Evolutionary conservation across 2,113 vertebrate species (phyloP).

Genomic region (Thalassarche chlororhynchos): DNA sequence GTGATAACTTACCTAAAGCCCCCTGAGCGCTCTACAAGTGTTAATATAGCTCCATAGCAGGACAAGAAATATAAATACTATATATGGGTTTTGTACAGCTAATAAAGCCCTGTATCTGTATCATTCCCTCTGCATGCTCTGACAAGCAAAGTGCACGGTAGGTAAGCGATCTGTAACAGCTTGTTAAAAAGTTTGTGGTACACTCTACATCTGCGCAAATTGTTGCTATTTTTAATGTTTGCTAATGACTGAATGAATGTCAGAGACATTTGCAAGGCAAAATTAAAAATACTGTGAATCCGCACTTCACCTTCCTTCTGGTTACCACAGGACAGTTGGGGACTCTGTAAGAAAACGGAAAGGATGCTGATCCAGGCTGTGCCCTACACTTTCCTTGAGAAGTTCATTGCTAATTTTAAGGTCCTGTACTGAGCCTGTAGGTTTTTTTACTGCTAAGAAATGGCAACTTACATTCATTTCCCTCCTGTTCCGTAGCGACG

Average conservation of each 20-base stretch:
- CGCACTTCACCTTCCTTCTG: neutral
- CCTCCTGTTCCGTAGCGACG: neutral
- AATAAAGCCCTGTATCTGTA: fast-evolving
- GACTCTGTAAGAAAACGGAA: neutral
- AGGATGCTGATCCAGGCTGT: neutral
- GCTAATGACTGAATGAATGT: neutral
- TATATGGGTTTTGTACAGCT: neutral
- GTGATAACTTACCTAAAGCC: neutral
- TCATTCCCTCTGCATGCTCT: neutral
- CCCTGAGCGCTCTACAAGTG: neutral
- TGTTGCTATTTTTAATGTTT: neutral
- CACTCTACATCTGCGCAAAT: neutral
- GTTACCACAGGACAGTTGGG: fast-evolving
- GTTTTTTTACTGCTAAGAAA: neutral
- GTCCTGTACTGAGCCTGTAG: neutral
- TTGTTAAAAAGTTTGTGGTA: neutral
- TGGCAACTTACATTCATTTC: neutral
- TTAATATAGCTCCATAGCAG: neutral
- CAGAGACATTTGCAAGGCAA: neutral
- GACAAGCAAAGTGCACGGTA: fast-evolving
- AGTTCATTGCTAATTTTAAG: neutral
- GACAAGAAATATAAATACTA: neutral
- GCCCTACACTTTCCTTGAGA: neutral
- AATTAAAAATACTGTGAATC: neutral
- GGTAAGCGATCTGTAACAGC: neutral